Conservation (phyloP, 2,113 vertebrate species). For the Cricetomys ansorgei region DNA sequence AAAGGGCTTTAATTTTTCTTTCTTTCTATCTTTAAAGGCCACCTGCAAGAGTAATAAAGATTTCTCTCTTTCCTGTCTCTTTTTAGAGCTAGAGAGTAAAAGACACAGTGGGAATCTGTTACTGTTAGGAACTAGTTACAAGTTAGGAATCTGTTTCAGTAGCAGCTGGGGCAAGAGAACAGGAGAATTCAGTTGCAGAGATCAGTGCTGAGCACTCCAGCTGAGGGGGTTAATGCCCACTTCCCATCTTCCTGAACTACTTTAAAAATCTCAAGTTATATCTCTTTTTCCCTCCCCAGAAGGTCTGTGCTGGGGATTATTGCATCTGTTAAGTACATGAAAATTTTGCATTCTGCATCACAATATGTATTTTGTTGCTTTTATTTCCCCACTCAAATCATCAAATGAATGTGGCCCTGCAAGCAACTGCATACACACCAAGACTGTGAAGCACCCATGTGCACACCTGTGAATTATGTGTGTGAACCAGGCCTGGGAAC, state of each 20-base stretch:
- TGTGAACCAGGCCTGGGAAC: neutral
- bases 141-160: too few relatives aligned
- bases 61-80: too few relatives aligned
- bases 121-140: too few relatives aligned
- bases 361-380: neutral
- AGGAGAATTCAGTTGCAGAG: too few relatives aligned
- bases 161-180: too few relatives aligned
- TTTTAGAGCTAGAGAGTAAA: too few relatives aligned
- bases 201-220: neutral
- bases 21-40: too few relatives aligned
- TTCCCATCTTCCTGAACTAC: neutral
- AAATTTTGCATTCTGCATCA: neutral
- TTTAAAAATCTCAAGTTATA: neutral
- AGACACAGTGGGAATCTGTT: too few relatives aligned
- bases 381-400: neutral
- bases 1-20: too few relatives aligned
- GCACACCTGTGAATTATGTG: neutral
- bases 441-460: neutral
- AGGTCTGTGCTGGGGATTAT: neutral
- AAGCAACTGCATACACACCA: neutral
- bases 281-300: neutral
- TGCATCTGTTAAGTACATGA: neutral
- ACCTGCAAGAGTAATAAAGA: too few relatives aligned
- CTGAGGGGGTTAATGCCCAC: neutral
- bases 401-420: neutral